Conservation (phyloP, 2,113 vertebrate genomes). For the Nymphicus hollandicus region DNA sequence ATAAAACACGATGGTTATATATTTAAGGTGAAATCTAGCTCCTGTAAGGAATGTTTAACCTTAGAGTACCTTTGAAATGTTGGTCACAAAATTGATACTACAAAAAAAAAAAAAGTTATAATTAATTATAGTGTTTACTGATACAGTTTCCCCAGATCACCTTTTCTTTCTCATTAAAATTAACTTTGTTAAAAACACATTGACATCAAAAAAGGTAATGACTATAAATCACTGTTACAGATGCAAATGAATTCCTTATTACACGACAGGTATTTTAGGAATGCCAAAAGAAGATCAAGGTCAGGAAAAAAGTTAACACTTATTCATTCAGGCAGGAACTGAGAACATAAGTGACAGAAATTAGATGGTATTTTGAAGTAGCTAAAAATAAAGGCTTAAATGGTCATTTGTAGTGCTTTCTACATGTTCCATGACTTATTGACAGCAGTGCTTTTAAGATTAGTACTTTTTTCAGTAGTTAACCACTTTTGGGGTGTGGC, state of each 20-base stretch:
- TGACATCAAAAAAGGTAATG: neutral
- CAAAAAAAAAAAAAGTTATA: neutral
- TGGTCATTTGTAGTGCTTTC: neutral
- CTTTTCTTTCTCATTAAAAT: neutral
- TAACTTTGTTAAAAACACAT: neutral
- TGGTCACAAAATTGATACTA: neutral
- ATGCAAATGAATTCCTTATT: neutral
- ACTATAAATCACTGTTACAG: neutral
- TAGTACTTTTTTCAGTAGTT: neutral
- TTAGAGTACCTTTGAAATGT: neutral
- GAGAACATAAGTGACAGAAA: slow-evolving; percentile 22
- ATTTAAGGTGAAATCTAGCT: neutral
- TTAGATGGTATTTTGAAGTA: neutral
- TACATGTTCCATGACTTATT: neutral
- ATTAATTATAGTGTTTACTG: neutral
- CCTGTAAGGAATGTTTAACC: neutral
- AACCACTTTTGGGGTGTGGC: neutral
- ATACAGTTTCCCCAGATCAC: neutral
- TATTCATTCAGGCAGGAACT: neutral
- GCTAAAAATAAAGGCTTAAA: slow-evolving; percentile 13
- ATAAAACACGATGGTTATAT: neutral
- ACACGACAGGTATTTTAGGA: neutral
- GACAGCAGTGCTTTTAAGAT: neutral
- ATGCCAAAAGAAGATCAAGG: slow-evolving; percentile 4
- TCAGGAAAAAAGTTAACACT: neutral